Base-by-base conservation (phyloP, 2,888 invertebrate genomes). In the Antheraea yamamai region DNA sequence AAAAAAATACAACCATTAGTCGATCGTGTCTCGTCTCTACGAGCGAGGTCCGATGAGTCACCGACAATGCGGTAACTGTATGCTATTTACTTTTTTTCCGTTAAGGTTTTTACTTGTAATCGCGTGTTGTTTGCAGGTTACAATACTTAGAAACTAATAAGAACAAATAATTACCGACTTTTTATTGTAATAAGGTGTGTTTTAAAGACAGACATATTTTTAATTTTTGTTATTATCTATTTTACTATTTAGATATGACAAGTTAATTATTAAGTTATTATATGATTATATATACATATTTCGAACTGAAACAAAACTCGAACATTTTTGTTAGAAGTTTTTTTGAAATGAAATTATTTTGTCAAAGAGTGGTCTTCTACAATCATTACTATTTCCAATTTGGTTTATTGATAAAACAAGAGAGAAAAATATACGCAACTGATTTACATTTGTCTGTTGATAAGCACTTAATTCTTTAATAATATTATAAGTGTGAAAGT, bases 11-110 rank as follows among this genome's bases (percentile, higher is more conserved):
- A 30, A 66, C 16, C 26, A 61, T 74, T 68, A 16, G 76, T 77
- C 76, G 77, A 73, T 0, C 61, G 23, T 39, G 66, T 71, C 74
- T n/a, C 76, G 75, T 76, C 78, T 66, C 78, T 78, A 78, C 3
- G 18, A 26, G 72, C 6, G 18, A 26, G 72, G 64, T 66, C 16
- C 72, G 75, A 75, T 78, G 78, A 78, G 74, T 78, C 78, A 78
- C 76, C 74, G 58, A 58, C 70, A 61, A 30, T 76, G 76, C 76
- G 78, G 78, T 76, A 74, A 72, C 74, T 52, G 75, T 75, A 70
- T 39, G 39, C 6, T 70, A 39, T 70, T 70, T 70, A 39, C 70
- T 70, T 70, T 70, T n/a, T 70, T n/a, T 12, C 20, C 30, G 4
- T 70, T 18, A 70, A 70, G 20, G 70, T n/a, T 68, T 68, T 68